These are phyloP conservation scores for Lysandra coridon DNA, from an alignment of 2,888 invertebrate species.

Conservation along the genomic window DNA sequence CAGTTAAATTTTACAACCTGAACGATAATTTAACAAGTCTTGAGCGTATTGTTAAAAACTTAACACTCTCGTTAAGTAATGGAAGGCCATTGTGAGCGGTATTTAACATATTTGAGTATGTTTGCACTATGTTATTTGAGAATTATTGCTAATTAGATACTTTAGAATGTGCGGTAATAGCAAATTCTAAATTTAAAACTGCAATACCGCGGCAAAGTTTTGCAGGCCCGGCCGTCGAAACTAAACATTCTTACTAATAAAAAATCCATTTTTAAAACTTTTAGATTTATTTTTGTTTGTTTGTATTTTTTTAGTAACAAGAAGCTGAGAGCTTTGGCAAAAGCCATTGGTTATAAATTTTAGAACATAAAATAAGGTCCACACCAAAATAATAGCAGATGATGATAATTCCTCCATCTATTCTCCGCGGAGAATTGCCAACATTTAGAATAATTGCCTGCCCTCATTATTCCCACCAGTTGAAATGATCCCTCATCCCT, in stretches of 20 bases:
- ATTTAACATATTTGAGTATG: conserved; percentile 16
- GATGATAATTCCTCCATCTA: conserved; percentile 7
- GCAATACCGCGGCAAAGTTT: background rate
- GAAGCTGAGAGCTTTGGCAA: background rate
- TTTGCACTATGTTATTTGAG: conserved; percentile 16
- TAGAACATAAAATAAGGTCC: background rate
- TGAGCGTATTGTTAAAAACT: conserved; percentile 26
- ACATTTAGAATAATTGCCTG: conserved; percentile 4
- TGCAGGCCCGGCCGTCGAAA: background rate
- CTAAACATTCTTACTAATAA: too few relatives aligned
- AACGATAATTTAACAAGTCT: conserved; percentile 23
- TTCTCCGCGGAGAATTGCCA: conserved; percentile 4
- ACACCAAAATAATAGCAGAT: background rate
- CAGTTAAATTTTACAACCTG: conserved; percentile 27
- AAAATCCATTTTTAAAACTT: background rate
- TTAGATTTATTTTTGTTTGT: too few relatives aligned
- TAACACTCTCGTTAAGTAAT: conserved; percentile 27
- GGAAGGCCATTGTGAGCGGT: conserved; percentile 4
- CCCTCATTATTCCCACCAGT: conserved; percentile 5
- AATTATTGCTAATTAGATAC: conserved; percentile 19
- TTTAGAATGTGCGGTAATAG: background rate
- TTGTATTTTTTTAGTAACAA: background rate
- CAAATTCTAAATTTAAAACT: conserved; percentile 5
- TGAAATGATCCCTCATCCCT: conserved; percentile 17
- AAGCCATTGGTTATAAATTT: background rate